Evolutionary conservation across 2,113 vertebrate species (phyloP), one percentile per base, ranked within the genome.

Genomic region (Cryptoleucopteryx plumbea): DNA sequence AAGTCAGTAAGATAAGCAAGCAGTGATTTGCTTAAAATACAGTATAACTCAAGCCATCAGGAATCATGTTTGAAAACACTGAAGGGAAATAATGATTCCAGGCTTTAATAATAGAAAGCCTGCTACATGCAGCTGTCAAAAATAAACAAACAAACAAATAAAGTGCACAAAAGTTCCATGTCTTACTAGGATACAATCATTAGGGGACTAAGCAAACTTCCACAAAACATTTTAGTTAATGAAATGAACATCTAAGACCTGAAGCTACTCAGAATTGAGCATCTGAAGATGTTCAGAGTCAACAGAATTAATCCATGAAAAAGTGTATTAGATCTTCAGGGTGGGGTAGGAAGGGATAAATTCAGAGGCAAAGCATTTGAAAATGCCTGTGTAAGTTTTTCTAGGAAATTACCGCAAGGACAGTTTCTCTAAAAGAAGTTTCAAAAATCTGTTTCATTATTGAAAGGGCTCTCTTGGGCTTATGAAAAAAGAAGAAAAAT

Each of bases 251-350:
- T 34, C 10, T 59, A 61, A 63, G 9, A 73, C 10, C 19, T 48
- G 17, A 87, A 73, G 23, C 16, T 67, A 82, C 22, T 55, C 25
- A 21, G 14, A 86, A 43, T 38, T 61, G 62, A 47, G 27, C 23
- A 67, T n/a, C 43, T 63, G 43, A 83, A 58, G 19, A 23, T 26
- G 20, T 15, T 5, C 71, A 19, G 42, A 62, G 21, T 32, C 11
- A 25, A 83, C 6, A 86, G 15, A 86, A 78, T n/a, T 78, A 74
- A 78, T 5, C 20, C 74, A 82, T 25, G 12, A 61, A 73, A 70
- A 78, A 34, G 9, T 5, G 0, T 17, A 32, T 42, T 88, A 65
- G 34, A 73, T 68, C 15, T 29, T 50, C 1, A 1, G 3, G 0
- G 7, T 2, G 2, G 20, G 6, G 42, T 17, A 31, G 23, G 7